These are phyloP conservation scores for Rhipidura dahli DNA, from an alignment of 2,113 vertebrate genomes.

Conservation along the genomic window DNA sequence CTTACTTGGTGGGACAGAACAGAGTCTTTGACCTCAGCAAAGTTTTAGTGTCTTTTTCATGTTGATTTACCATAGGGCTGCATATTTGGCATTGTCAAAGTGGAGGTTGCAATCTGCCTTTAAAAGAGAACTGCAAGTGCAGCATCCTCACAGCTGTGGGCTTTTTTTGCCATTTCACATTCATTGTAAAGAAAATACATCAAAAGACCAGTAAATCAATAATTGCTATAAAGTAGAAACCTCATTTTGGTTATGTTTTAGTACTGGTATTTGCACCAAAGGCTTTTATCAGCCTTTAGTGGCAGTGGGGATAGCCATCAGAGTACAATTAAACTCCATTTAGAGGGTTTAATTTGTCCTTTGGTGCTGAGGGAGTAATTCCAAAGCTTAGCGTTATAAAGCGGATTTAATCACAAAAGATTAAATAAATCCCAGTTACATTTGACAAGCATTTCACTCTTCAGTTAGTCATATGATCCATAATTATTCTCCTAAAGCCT, in stretches of 20 bases:
- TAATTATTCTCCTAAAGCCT: neutral
- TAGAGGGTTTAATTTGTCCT: constrained; percentile 46
- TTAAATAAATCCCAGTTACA: constrained; percentile 12
- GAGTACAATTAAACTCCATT: constrained; percentile 36
- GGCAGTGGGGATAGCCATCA: neutral
- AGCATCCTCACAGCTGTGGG: neutral
- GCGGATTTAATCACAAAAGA: constrained; percentile 52
- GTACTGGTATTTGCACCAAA: neutral
- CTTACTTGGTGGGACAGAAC: neutral
- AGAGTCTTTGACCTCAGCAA: neutral
- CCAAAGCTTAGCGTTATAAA: constrained; percentile 19
- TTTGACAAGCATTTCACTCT: neutral
- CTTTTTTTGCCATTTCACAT: neutral
- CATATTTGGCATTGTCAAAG: neutral
- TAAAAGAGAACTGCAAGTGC: neutral
- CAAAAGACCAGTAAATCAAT: neutral
- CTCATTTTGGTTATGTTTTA: neutral
- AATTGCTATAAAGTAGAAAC: neutral
- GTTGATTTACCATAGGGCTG: neutral
- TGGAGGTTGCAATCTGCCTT: neutral
- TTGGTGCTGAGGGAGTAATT: constrained; percentile 4
- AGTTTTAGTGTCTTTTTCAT: neutral
- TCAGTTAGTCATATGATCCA: neutral
- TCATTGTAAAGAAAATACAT: neutral
- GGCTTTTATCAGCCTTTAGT: neutral